phyloP scores from a whole-genome alignment of 37 sponge, comb jelly and placozoan genomes.

The Beroe forskalii region DNA sequence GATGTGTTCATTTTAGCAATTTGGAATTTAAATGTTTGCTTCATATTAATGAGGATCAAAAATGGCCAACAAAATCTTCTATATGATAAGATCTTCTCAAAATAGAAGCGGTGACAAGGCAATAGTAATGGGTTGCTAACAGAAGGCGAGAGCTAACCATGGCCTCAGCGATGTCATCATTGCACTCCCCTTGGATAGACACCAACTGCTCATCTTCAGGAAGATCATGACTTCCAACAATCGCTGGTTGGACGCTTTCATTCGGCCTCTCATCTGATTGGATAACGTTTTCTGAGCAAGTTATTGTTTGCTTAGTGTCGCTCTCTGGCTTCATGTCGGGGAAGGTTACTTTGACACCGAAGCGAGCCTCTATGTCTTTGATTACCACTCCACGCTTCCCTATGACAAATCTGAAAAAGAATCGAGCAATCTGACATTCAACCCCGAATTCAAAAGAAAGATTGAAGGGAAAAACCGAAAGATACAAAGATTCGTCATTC shows the following conservation, averaged over 20 bases:
- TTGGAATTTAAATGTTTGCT: no score
- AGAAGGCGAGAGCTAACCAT: no score
- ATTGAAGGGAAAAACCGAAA: not conserved
- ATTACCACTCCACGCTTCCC: slow-evolving; percentile 39
- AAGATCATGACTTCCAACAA: not conserved
- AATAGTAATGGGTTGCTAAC: no score
- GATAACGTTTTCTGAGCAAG: not conserved
- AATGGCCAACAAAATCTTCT: not conserved
- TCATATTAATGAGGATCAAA: no score
- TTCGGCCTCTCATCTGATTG: not conserved
- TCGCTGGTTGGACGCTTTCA: not conserved
- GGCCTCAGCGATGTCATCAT: slow-evolving; percentile 51
- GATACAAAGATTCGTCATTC: not conserved
- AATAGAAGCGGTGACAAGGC: no score
- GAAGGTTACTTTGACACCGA: slow-evolving; percentile 10
- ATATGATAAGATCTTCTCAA: no score
- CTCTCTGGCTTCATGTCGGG: not conserved
- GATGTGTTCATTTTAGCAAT: no score
- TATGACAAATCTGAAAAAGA: slow-evolving; percentile 30
- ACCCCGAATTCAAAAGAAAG: not conserved
- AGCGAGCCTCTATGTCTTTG: slow-evolving; percentile 31
- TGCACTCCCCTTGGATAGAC: slow-evolving; percentile 15
- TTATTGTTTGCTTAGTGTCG: not conserved
- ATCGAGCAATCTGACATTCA: not conserved
- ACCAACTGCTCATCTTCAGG: slow-evolving; percentile 7